Evolutionary conservation across 2,113 vertebrate species (phyloP).

Genomic region (Charina bottae): DNA sequence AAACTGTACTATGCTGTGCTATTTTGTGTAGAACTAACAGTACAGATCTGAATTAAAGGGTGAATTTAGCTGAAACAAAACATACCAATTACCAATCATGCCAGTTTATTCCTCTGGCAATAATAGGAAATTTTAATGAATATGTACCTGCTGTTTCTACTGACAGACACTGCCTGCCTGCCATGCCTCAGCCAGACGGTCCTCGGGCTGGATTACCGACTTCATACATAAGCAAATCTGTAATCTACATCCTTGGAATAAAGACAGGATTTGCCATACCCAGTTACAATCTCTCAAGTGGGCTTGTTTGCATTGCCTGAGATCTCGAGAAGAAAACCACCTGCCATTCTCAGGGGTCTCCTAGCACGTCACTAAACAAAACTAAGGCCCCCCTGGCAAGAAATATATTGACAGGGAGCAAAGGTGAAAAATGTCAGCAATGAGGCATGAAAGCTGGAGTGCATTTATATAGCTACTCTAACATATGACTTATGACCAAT

Average conservation of each 20-base stretch:
- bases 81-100: background rate
- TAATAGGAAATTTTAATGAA: background rate
- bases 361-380: background rate
- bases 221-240: background rate
- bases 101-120: background rate
- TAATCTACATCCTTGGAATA: background rate
- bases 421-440: background rate
- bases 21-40: too few species aligned
- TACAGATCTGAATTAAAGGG: background rate
- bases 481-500: background rate
- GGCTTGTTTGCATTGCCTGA: background rate
- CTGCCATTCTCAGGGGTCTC: background rate
- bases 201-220: background rate
- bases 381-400: background rate
- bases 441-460: background rate
- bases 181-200: background rate
- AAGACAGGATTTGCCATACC: background rate
- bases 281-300: background rate
- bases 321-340: background rate
- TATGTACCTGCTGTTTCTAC: background rate
- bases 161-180: too few species aligned
- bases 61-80: background rate
- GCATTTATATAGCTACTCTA: background rate
- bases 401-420: conserved; percentile 2
- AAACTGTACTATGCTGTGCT: too few species aligned